Base-by-base conservation (phyloP, 2,113 vertebrate genomes). In the Poicephalus gulielmi region DNA sequence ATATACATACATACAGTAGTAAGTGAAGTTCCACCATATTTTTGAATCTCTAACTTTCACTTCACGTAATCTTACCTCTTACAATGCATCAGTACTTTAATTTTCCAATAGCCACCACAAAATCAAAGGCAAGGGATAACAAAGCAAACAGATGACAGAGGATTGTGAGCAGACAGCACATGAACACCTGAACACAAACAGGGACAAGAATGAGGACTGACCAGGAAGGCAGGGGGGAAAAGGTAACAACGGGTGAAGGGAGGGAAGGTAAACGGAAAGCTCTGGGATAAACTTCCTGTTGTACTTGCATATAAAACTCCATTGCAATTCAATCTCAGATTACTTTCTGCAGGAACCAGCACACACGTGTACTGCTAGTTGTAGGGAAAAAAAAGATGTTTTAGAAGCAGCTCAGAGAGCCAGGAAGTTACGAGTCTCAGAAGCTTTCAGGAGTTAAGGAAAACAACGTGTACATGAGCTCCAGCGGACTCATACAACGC, bases 391-490 rank as follows among this genome's bases (percentile, higher is more conserved):
- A 55, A 95, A 74, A 0, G 0, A 70, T 9, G 9, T 37, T 31
- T 85, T 11, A 46, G 12, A 70, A 81, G 44, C 6, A 49, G 11
- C 52, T 87, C 10, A 79, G 19, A 67, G 39, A 62, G 15, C 9
- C 41, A 83, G 60, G n/a, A 81, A 83, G 20, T 2, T 5, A 1
- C 4, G 10, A 68, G 17, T n/a, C 30, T 44, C 62, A 62, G 69
- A 59, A 91, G 43, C 17, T 52, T 76, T 76, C 35, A 73, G 8
- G 37, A 93, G 6, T n/a, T 69, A 39, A 44, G 27, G n/a, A 69
- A 77, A 8, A 35, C 2, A 31, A 10, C 0, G 0, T 13, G 31
- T 16, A 8, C 10, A 24, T 22, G 74, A 62, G 78, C 28, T 62
- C 24, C 53, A 37, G 18, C 14, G 64, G 39, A 68, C 35, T 89